Percentiles rank a stretch among this genome's conserved stretches.
Conservation (phyloP, 2,797 vertebrate species). For the Momotus momota region DNA sequence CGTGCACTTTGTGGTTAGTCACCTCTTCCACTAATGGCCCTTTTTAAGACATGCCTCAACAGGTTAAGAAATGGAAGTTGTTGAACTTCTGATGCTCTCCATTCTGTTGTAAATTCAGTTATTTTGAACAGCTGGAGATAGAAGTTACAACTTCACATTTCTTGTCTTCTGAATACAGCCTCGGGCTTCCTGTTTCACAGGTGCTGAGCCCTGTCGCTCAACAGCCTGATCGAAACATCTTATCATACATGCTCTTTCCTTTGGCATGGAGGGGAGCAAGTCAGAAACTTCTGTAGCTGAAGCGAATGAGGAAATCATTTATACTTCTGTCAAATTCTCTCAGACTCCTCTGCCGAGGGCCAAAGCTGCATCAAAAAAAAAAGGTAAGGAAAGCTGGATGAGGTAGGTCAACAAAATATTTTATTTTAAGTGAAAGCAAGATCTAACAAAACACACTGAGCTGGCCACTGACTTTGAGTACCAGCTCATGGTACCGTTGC, state of each 20-base stretch:
- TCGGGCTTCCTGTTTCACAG: constrained; percentile 51
- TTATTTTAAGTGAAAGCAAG: not conserved
- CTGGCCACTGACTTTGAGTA: not conserved
- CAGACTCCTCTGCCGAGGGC: not conserved
- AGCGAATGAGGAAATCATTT: not conserved
- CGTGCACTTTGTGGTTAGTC: not conserved
- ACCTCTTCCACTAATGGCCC: not conserved
- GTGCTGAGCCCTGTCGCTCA: not conserved
- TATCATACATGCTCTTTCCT: not conserved
- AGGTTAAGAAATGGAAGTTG: not conserved
- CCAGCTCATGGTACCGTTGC: not conserved
- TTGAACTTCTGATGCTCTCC: not conserved
- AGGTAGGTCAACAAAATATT: not conserved
- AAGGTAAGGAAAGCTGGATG: constrained; percentile 24
- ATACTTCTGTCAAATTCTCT: constrained; percentile 32
- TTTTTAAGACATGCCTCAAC: not conserved
- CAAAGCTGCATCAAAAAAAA: not conserved
- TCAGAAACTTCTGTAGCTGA: constrained; percentile 16
- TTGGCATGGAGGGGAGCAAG: constrained; percentile 24
- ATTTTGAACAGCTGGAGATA: not conserved
- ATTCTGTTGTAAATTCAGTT: not conserved
- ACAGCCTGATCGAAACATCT: not conserved
- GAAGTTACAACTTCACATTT: not conserved
- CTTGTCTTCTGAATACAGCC: constrained; percentile 6
- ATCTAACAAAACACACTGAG: not conserved